Evolutionary conservation across 2,113 vertebrate genomes (phyloP), one percentile per base, ranked within the genome.

Genomic region (Tetrao urogallus): DNA sequence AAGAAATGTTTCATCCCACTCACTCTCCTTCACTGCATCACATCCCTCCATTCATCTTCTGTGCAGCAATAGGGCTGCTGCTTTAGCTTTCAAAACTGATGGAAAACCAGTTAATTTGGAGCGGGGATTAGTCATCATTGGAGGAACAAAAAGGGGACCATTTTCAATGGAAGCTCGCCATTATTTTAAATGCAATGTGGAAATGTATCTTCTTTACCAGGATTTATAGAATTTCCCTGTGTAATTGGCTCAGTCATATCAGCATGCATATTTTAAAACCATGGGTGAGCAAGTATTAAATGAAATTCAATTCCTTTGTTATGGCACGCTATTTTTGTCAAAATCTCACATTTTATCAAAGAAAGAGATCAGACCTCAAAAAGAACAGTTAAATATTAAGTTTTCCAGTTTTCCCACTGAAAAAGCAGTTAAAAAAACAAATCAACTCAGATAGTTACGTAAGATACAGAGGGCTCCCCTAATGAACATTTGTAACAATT

Each of bases 401-500:
- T 21, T 48, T 88, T 18, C 30, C 28, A 72, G 65, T 38, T 40
- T 50, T 66, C 56, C 10, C 60, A 82, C 28, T 48, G 43, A 5
- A 50, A 48, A 76, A 84, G 56, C 7, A 12, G 34, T 60, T 81
- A 24, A 73, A 50, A 48, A 65, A 87, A 74, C 28, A 66, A 80
- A 13, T 76, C 50, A 81, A 71, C 8, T 57, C 34, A 40, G 28
- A 76, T 82, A 67, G 86, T 61, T 22, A 83, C 24, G 43, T 25
- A 60, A 20, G 13, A 77, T 45, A 64, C 7, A 60, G 60, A 71
- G 15, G 16, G 52, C 66, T 72, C 75, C 63, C 61, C 56, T 45
- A 61, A 60, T 17, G 36, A 91, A 71, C 66, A 73, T 83, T 85
- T 89, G 70, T 45, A 95, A 85, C 57, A 91, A 57, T 38, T 64